Evolutionary conservation across 2,888 invertebrate genomes (phyloP), one percentile per base, ranked within the genome.

Genomic region (Thereva nobilitata): DNA sequence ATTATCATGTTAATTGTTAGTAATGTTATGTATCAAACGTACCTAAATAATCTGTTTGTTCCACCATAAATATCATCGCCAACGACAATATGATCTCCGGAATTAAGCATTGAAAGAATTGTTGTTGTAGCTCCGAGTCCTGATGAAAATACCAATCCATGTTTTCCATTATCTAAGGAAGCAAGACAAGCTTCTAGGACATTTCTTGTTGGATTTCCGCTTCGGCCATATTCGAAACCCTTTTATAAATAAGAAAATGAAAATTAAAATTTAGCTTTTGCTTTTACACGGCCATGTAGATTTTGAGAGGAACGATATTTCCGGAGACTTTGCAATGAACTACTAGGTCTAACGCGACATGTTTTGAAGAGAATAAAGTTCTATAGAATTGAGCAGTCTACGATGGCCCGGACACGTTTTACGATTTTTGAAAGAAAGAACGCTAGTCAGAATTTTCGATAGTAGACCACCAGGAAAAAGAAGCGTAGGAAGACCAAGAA

Each of bases 11-110:
- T 42, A 9, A 4, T 42, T 57, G 5, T 35, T 10, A 5, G 10
- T 9, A 40, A 12, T 23, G 5, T 50, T 38, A 38, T 55, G 34
- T n/a, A 41, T 38, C 12, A 38, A 70, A 85, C 84, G 74, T 85
- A 84, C 75, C 89, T 86, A 77, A 89, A 89, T 76, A 89, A 76
- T 72, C 95, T 85, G 76, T 92, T 91, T 0, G 94, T 94, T 34
- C 97, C 98, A 63, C 98, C 98, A 76, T 98, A 99, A 4, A 97
- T 85, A 80, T 98, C 98, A 79, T 97, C 95, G 68, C 91, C 89
- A 74, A 91, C 88, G 50, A 99, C 80, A 8, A 99, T 84, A 76
- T 98, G 96, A 78, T 99, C 98, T 0, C 97, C 98, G 68, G 83
- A 74, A 71, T 86, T 87, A 6, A 99, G 83, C 73, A 96, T 82